A percentile compares a stretch with the other conserved stretches of the same genome.
Conservation (phyloP, 2,888 invertebrate species). For the Drosophila longiperda region DNA sequence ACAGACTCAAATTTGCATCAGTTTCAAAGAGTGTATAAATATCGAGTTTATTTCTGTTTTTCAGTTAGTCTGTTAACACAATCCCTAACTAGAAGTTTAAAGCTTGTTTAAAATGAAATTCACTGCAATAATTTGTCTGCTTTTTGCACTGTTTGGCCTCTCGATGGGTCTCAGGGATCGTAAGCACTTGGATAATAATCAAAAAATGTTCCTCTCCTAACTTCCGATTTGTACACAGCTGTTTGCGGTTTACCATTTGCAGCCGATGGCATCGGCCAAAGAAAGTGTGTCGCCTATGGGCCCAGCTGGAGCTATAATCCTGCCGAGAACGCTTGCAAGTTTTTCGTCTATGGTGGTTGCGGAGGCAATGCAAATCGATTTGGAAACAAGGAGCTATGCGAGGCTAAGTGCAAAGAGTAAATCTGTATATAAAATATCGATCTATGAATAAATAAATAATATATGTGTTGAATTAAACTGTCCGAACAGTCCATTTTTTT, state of each 20-base stretch:
- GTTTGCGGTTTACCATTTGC: constrained; percentile 37
- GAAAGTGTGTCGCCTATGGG: constrained; percentile 46
- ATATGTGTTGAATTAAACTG: not conserved
- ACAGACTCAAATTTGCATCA: constrained; percentile 14
- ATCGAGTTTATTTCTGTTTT: not conserved
- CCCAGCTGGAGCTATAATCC: constrained; percentile 23
- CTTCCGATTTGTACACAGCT: constrained; percentile 13
- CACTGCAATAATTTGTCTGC: constrained; percentile 38
- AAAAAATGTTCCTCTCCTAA: not conserved
- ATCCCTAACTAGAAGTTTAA: not conserved
- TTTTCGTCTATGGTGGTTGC: no score
- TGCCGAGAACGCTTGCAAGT: no score
- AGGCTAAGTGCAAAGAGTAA: no score
- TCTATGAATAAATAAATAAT: no score
- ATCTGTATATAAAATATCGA: no score
- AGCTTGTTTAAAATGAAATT: constrained; percentile 49
- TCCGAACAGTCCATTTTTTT: not conserved
- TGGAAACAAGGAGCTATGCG: no score
- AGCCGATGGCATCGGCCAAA: constrained; percentile 54
- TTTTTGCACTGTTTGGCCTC: constrained; percentile 55
- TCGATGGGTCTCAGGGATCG: constrained; percentile 61
- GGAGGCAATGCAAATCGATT: no score
- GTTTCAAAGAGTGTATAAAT: constrained; percentile 42
- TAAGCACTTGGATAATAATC: constrained; percentile 27
- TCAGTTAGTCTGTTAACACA: constrained; percentile 43